Conservation (phyloP, 1,140 invertebrate species). For the Ceratosolen fusciceps region DNA sequence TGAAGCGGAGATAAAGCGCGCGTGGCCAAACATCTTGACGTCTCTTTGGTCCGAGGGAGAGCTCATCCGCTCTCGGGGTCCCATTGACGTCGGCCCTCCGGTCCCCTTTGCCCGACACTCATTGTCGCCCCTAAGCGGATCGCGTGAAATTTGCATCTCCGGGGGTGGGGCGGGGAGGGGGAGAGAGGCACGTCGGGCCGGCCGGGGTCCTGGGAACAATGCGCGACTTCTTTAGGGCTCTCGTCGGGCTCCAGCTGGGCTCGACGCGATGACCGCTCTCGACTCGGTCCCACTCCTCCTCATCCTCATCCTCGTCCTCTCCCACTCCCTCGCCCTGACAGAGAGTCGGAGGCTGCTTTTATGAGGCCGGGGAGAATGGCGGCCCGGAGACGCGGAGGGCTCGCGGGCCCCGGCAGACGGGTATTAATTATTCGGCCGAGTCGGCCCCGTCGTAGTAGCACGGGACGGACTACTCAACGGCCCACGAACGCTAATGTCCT, state of each 20-base stretch:
- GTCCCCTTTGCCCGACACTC: not conserved
- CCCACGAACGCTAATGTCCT: not conserved
- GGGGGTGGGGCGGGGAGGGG: not conserved
- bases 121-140: slow-evolving; percentile 28
- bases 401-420: not conserved
- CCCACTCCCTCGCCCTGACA: too few species aligned
- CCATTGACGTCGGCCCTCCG: slow-evolving; percentile 7
- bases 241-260: not conserved
- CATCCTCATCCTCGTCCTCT: not conserved
- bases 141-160: slow-evolving; percentile 45
- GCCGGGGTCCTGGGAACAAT: slow-evolving; percentile 6
- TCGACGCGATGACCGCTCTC: slow-evolving; percentile 23
- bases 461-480: not conserved
- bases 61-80: not conserved
- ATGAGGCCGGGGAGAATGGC: not conserved
- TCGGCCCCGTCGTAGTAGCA: not conserved
- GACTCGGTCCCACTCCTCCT: not conserved
- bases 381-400: not conserved
- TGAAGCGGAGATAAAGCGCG: not conserved
- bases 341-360: not conserved
- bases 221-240: slow-evolving; percentile 9
- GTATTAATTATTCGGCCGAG: slow-evolving; percentile 21
- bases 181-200: slow-evolving; percentile 10
- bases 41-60: not conserved
- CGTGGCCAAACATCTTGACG: slow-evolving; percentile 12